These are phyloP conservation scores for Caenorhabditis sulstoni DNA, from an alignment of 2,888 invertebrate genomes.

Conservation along the genomic window DNA sequence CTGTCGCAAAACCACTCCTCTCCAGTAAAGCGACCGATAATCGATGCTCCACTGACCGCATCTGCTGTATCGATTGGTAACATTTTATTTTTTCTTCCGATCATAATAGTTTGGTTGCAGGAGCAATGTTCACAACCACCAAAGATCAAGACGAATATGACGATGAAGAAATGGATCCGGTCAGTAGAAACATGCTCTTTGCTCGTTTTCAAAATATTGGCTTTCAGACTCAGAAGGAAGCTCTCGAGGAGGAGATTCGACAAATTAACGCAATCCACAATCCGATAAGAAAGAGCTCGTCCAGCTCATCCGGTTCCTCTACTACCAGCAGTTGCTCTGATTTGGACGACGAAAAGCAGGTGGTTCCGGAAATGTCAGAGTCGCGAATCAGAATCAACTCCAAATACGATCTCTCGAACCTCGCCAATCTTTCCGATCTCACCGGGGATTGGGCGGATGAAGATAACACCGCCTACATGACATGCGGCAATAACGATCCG, in stretches of 20 bases:
- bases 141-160: background rate
- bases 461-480: background rate
- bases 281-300: constrained; percentile 1
- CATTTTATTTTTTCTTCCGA: constrained; percentile 13
- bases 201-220: background rate
- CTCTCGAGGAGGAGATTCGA: constrained; percentile 14
- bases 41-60: constrained; percentile 56
- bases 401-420: constrained; percentile 2
- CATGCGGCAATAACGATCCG: background rate
- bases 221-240: constrained; percentile 23
- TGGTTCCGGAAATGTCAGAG: no score
- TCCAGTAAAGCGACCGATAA: constrained; percentile 55
- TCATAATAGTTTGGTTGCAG: no score
- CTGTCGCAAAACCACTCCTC: constrained; percentile 42
- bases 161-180: constrained; percentile 22
- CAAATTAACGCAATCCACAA: background rate
- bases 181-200: no score
- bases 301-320: background rate
- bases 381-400: no score
- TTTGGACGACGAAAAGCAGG: no score
- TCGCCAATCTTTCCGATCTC: constrained; percentile 21
- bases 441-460: constrained; percentile 31
- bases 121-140: constrained; percentile 32
- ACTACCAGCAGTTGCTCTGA: background rate
- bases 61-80: constrained; percentile 65